Percentiles rank a stretch among this genome's conserved stretches.
These are phyloP conservation scores for Cyprinodon brontotheroides DNA, from an alignment of 2,113 vertebrate genomes.

Conservation along the genomic window DNA sequence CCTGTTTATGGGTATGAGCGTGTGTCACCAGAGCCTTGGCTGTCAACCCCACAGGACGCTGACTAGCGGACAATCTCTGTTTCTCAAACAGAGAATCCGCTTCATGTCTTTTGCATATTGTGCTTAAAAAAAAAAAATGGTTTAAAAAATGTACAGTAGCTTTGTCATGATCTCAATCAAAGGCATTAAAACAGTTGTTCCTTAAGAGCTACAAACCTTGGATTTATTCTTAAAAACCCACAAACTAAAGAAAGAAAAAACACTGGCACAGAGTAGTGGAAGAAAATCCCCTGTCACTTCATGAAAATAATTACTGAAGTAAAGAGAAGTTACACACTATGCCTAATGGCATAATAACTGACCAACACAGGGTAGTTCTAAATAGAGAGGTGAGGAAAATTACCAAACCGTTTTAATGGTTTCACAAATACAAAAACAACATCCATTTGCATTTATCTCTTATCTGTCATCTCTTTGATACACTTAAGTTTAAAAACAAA, in stretches of 20 bases:
- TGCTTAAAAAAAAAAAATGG: slow-evolving; percentile 1
- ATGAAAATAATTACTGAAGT: neutral
- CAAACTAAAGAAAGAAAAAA: slow-evolving; percentile 13
- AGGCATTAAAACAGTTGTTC: slow-evolving; percentile 51
- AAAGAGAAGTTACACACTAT: neutral
- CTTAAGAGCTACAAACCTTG: slow-evolving; percentile 32
- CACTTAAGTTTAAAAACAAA: no score
- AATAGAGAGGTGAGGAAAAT: neutral
- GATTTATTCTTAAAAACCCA: slow-evolving; percentile 52
- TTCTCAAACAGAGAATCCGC: neutral
- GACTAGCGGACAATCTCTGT: slow-evolving; percentile 38
- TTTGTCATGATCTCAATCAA: slow-evolving; percentile 52
- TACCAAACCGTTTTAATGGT: neutral
- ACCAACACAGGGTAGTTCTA: neutral
- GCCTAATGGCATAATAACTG: neutral
- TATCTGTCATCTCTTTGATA: neutral
- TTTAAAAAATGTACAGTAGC: slow-evolving; percentile 31
- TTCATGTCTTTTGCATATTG: slow-evolving; percentile 22
- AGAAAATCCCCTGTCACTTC: slow-evolving; percentile 15
- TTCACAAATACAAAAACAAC: neutral
- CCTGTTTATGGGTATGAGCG: slow-evolving; percentile 78
- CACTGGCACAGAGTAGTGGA: slow-evolving; percentile 18
- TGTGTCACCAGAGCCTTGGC: slow-evolving; percentile 63
- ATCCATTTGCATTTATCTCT: neutral
- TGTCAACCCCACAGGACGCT: slow-evolving; percentile 63